Base-by-base conservation (phyloP, 2,888 invertebrate genomes). In the Chymomyza amoena region DNA sequence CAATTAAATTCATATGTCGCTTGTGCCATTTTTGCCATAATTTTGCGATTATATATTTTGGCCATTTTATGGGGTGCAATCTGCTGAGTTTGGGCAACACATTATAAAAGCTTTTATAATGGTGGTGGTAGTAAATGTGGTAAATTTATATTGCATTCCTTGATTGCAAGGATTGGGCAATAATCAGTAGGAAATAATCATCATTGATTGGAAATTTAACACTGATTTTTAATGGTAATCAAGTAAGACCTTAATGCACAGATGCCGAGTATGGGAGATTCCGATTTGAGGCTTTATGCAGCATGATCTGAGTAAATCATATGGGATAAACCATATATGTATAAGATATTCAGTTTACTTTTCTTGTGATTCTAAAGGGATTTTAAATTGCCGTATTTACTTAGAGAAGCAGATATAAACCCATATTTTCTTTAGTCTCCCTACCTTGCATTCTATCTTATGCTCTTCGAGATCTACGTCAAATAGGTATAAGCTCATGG, bases 1-100 rank as follows among this genome's bases (percentile, higher is more conserved):
- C 87, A 88, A 86, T 88, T 88, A 88, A 84, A 86, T 74, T 81
- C 87, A 85, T 85, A 88, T 85, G 85, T 78, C 76, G 76, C 62
- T 78, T 80, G 66, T 64, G 54, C 66, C 9, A 60, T 32, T 39
- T 61, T 61, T 7, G 61, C 18, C 32, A 28, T 59, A 71, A 79
- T 79, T 77, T 75, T 70, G 52, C 66, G 66, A 51, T 66, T 57
- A 56, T 66, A 70, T 74, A n/a, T 65, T 66, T 62, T 68, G 13
- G 59, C 52, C 18, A 18, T 32, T 54, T 66, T 66, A 64, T 51
- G 32, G 39, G 56, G 59, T 57, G 39, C n/a, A 50, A 66, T 9
- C 6, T 7, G 10, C 39, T 13, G 13, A 13, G 10, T 5, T 45
- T 4, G 13, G 13, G 13, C 13, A 45, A 7, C 39, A 45, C 39